phyloP scores from a whole-genome alignment of 1,140 invertebrate species.

The Meloidogyne chitwoodi region DNA sequence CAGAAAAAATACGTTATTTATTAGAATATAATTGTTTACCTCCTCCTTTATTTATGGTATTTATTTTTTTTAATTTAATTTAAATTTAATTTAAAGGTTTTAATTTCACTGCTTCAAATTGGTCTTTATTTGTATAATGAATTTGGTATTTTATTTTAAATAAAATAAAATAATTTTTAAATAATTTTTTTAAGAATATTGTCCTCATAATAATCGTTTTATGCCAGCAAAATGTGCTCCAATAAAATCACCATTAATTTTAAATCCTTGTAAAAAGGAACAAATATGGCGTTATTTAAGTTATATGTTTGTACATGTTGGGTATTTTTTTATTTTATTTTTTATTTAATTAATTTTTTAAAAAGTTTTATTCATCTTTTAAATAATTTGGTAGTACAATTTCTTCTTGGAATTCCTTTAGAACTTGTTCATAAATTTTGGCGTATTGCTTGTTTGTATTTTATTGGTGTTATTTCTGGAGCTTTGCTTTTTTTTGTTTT shows the following conservation, averaged over 20 bases:
- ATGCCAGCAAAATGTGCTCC: conserved; percentile 33
- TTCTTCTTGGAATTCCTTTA: conserved; percentile 82
- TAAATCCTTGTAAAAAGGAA: conserved; percentile 64
- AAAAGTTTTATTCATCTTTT: conserved; percentile 69
- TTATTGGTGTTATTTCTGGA: conserved; percentile 40
- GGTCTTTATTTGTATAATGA: conserved; percentile 43
- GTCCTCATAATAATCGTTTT: conserved; percentile 10
- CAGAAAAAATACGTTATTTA: conserved; percentile 33
- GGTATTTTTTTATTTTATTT: conserved; percentile 1
- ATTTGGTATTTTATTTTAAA: conserved; percentile 4
- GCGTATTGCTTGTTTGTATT: conserved; percentile 42
- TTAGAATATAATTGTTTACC: conserved; percentile 48
- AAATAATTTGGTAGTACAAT: conserved; percentile 84
- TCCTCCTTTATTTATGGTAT: conserved; percentile 37
- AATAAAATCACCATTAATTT: conserved; percentile 51
- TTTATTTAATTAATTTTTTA: neutral
- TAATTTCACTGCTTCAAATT: conserved; percentile 44
- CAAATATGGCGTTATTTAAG: conserved; percentile 87
- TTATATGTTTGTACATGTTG: conserved; percentile 67
- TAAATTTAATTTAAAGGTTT: conserved; percentile 3
- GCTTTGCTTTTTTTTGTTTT: conserved; percentile 68
- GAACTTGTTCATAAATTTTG: conserved; percentile 82
- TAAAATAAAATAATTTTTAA: no score
- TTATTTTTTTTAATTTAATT: neutral
- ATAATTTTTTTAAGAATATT: conserved; percentile 12